A percentile compares a stretch with the other conserved stretches of the same genome.
Evolutionary conservation across 2,797 vertebrate genomes (phyloP).

Genomic region (Chloroceryle amazona): DNA sequence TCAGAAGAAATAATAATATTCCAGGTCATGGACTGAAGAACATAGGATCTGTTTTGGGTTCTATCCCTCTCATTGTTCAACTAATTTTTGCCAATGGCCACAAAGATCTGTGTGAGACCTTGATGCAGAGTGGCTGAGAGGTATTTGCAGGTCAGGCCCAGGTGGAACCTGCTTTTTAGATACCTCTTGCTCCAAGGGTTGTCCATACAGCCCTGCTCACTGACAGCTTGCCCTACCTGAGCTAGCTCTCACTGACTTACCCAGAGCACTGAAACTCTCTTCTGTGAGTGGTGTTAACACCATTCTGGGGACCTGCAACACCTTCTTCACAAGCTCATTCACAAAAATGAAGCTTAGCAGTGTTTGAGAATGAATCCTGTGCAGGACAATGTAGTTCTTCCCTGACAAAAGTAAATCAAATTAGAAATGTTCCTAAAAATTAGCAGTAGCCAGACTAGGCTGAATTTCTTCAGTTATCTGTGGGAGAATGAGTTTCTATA

Average conservation of each 20-base stretch:
- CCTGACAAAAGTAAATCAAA: neutral
- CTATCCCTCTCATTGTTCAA: neutral
- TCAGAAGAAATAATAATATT: neutral
- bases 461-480: neutral
- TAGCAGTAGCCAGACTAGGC: neutral
- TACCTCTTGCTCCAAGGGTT: neutral
- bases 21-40: neutral
- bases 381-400: neutral
- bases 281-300: neutral
- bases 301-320: neutral
- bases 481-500: constrained; percentile 7
- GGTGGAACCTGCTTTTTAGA: neutral
- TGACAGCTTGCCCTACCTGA: neutral
- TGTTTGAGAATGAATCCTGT: neutral
- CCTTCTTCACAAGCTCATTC: neutral
- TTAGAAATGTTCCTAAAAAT: constrained; percentile 29
- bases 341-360: neutral
- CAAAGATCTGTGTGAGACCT: neutral
- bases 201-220: neutral
- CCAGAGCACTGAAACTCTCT: neutral
- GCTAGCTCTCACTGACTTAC: neutral
- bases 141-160: neutral
- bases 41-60: neutral
- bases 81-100: neutral
- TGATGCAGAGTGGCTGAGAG: neutral